Evolutionary conservation across 1,140 invertebrate species (phyloP), one percentile per base, ranked within the genome.

Genomic region (Heliconius hewitsoni): DNA sequence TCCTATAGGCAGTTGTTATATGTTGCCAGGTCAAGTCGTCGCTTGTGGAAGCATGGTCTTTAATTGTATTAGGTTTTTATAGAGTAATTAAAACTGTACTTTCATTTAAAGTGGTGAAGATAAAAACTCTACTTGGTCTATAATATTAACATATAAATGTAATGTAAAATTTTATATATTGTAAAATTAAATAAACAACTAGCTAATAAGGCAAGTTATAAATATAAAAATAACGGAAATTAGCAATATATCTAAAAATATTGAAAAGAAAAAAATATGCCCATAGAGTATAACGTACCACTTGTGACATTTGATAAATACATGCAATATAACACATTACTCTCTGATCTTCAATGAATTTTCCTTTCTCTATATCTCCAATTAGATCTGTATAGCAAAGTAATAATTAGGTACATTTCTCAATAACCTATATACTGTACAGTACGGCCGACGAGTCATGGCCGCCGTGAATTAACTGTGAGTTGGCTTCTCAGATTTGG

Each of bases 271-370:
- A 0, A 46, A 46, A 46, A 46, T 46, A 46, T 46, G 13, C 0
- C 0, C 13, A 46, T 1, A 46, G 13, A 55, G 77, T 23, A 11
- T 30, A 79, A 90, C 92, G 85, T 86, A 93, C 92, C 39, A 91
- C 72, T 85, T 90, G 87, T 8, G 86, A 83, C 85, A 91, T 87
- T 86, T 91, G 88, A 78, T 89, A 93, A 75, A 93, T 89, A 73
- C 92, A 93, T 27, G 91, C 92, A 23, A 93, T 91, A 73, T 93
- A 89, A 78, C 90, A 91, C 90, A 91, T 91, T 1, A 91, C 90
- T 18, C 80, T 82, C 77, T 78, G 85, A 19, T 91, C 84, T 73
- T 91, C 86, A 55, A 91, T 84, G 77, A 91, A 91, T 39, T 87
- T 87, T 55, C 90, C 90, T 78, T 90, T 89, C 52, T 90, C 88